These are phyloP conservation scores for Melieria omissa DNA, from an alignment of 2,888 invertebrate species.

Conservation along the genomic window DNA sequence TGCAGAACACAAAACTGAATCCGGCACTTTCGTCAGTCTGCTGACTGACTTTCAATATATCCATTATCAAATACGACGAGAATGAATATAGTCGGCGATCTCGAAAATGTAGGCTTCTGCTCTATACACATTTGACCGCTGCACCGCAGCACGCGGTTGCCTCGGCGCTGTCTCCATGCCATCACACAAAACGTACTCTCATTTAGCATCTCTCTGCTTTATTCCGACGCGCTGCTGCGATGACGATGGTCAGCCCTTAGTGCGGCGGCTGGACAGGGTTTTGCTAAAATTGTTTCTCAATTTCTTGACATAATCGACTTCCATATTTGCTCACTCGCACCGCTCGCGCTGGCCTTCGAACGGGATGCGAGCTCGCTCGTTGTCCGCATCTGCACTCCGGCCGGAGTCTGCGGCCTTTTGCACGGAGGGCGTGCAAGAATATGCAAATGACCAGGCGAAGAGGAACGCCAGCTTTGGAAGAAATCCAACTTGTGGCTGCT, in stretches of 20 bases:
- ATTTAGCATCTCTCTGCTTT: slow-evolving; percentile 43
- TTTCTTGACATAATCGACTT: slow-evolving; percentile 43
- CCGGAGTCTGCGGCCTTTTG: not conserved
- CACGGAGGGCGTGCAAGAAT: not conserved
- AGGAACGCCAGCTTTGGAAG: slow-evolving; percentile 12
- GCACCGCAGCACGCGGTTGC: too few species aligned
- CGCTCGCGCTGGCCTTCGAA: too few species aligned
- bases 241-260: slow-evolving; percentile 36
- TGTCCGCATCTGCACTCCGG: too few species aligned
- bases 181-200: slow-evolving; percentile 18
- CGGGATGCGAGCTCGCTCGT: not conserved
- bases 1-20: too few species aligned
- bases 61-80: too few species aligned
- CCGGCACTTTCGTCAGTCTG: too few species aligned
- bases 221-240: slow-evolving; percentile 38
- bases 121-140: too few species aligned
- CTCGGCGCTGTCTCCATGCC: too few species aligned
- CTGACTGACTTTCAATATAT: too few species aligned
- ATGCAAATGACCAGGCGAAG: slow-evolving; percentile 8
- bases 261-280: slow-evolving; percentile 22
- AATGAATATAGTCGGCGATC: too few species aligned
- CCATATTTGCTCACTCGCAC: slow-evolving; percentile 35
- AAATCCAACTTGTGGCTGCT: slow-evolving; percentile 12
- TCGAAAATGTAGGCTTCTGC: too few species aligned
- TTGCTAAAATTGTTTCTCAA: slow-evolving; percentile 42